These are phyloP conservation scores for Gasteruption jaculator DNA, from an alignment of 2,888 invertebrate species.

Conservation along the genomic window DNA sequence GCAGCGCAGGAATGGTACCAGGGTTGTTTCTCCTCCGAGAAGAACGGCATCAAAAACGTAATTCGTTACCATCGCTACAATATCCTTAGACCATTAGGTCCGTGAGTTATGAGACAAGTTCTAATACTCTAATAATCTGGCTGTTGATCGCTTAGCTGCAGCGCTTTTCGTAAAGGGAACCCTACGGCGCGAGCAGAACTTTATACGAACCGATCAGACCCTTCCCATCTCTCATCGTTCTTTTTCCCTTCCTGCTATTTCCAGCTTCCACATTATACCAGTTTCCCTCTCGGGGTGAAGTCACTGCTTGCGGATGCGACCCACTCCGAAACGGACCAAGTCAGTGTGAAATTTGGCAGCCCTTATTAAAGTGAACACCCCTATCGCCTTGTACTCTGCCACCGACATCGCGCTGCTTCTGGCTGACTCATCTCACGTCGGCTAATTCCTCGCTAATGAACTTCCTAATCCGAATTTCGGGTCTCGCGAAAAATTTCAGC, in stretches of 20 bases:
- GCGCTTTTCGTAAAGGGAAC: constrained; percentile 19
- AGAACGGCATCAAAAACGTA: constrained; percentile 13
- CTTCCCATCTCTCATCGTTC: constrained; percentile 1
- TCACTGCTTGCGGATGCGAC: constrained; percentile 12
- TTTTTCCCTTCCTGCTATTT: constrained; percentile 24
- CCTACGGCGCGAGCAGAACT: constrained; percentile 32
- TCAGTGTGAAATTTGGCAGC: constrained; percentile 50
- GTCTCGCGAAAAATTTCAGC: too few species aligned
- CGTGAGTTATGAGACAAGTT: constrained; percentile 50
- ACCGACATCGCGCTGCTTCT: constrained; percentile 11
- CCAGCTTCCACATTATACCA: constrained; percentile 16
- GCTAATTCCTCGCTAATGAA: too few species aligned
- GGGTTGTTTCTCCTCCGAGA: constrained; percentile 16
- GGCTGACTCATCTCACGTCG: too few species aligned
- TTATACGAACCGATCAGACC: constrained; percentile 35
- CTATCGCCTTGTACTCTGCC: constrained; percentile 25
- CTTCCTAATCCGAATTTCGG: too few species aligned
- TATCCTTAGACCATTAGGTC: constrained; percentile 42
- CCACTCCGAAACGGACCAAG: constrained; percentile 33
- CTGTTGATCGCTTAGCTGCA: constrained; percentile 39
- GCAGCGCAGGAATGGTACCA: constrained; percentile 12
- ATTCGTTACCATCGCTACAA: constrained; percentile 22
- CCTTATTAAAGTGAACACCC: constrained; percentile 49
- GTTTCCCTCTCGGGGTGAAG: constrained; percentile 6
- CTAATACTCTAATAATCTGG: constrained; percentile 50